phyloP scores from a whole-genome alignment of 2,888 invertebrate genomes.

The Neria commutata region DNA sequence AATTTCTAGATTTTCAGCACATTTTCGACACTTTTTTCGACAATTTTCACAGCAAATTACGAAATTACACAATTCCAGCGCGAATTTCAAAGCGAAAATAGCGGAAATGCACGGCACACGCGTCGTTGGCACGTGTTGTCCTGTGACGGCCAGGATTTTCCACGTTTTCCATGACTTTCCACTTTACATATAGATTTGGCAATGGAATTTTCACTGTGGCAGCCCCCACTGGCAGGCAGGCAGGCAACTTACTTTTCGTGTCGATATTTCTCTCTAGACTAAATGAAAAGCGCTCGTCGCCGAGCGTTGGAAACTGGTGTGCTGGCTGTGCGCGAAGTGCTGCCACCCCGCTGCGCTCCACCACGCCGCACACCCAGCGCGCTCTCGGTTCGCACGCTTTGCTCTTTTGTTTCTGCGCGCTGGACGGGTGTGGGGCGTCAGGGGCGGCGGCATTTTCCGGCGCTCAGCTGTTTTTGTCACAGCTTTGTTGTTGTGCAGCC shows the following conservation, averaged over 20 bases:
- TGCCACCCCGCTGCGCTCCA: not conserved
- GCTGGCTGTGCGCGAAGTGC: constrained; percentile 12
- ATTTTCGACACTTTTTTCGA: constrained; percentile 9
- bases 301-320: constrained; percentile 17
- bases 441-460: no score
- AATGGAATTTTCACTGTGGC: constrained; percentile 36
- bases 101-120: constrained; percentile 34
- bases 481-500: not conserved
- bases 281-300: constrained; percentile 32
- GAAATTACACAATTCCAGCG: constrained; percentile 36
- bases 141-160: constrained; percentile 45
- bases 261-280: constrained; percentile 61
- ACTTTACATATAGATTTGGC: constrained; percentile 46
- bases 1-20: no score
- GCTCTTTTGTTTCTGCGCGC: constrained; percentile 2
- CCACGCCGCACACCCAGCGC: not conserved
- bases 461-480: no score
- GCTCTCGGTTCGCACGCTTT: not conserved
- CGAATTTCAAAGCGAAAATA: constrained; percentile 16
- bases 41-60: constrained; percentile 31
- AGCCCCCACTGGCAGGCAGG: constrained; percentile 23
- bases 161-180: constrained; percentile 48
- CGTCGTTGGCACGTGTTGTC: constrained; percentile 36
- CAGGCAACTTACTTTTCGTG: constrained; percentile 58
- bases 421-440: not conserved